These are phyloP conservation scores for Neoseiulus cucumeris DNA, from an alignment of 1,140 invertebrate species.

Conservation along the genomic window DNA sequence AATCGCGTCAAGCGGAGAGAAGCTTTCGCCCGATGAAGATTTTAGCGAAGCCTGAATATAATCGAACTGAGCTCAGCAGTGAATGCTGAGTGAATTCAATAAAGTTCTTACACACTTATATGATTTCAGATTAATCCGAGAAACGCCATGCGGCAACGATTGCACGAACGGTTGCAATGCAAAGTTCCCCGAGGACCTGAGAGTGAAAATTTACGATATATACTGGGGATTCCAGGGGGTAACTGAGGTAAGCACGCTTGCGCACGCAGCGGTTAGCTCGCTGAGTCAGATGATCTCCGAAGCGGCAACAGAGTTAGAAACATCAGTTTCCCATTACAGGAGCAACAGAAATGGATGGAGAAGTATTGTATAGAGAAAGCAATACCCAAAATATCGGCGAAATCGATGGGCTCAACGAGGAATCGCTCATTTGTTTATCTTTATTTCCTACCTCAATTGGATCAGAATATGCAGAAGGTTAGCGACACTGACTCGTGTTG, in stretches of 20 bases:
- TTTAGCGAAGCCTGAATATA: too few species aligned
- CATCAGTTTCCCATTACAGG: conserved; percentile 1
- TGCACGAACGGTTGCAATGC: conserved; percentile 2
- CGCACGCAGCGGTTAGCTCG: too few species aligned
- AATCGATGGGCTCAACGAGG: background rate
- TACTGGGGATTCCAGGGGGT: background rate
- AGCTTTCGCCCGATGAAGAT: too few species aligned
- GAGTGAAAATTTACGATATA: background rate
- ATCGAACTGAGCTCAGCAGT: too few species aligned
- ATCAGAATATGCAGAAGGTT: conserved; percentile 5
- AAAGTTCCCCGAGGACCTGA: conserved; percentile 2
- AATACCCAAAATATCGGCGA: background rate
- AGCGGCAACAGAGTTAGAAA: too few species aligned
- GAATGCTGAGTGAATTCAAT: too few species aligned
- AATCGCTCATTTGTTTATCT: conserved; percentile 1
- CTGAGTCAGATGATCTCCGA: too few species aligned
- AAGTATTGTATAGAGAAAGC: conserved; percentile 2
- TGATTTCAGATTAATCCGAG: background rate
- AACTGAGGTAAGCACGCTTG: background rate
- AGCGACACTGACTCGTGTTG: too few species aligned
- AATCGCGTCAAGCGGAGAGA: too few species aligned
- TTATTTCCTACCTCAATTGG: background rate
- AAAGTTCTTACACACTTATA: too few species aligned
- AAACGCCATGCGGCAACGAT: conserved; percentile 1
- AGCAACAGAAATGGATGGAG: conserved; percentile 10